Evolutionary conservation across 1,140 invertebrate species (phyloP).

Genomic region (Trinorchestia longiramus): DNA sequence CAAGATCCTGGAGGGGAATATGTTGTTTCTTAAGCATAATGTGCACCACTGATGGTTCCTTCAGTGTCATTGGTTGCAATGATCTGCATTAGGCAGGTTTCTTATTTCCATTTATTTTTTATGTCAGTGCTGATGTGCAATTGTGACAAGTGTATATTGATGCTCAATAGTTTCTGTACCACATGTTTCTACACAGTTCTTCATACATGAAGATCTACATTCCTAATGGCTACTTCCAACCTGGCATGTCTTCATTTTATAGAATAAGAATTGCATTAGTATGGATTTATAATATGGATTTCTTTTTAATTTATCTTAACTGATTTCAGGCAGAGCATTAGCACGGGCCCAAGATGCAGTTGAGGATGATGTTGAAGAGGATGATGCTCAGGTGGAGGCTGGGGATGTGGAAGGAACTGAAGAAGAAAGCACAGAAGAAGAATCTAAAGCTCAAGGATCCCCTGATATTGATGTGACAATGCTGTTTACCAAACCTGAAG

Average conservation of each 20-base stretch:
- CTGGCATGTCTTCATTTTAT: background rate
- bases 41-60: too few species aligned
- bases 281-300: background rate
- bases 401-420: slow-evolving; percentile 62
- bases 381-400: slow-evolving; percentile 59
- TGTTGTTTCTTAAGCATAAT: too few species aligned
- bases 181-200: too few species aligned
- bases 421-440: slow-evolving; percentile 71
- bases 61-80: too few species aligned
- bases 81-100: too few species aligned
- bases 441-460: slow-evolving; percentile 79
- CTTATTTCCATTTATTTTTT: too few species aligned
- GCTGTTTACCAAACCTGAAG: slow-evolving; percentile 87
- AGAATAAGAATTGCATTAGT: background rate
- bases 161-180: too few species aligned
- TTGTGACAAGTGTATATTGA: too few species aligned
- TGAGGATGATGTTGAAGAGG: slow-evolving; percentile 65
- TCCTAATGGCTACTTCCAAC: too few species aligned
- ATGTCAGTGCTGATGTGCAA: too few species aligned
- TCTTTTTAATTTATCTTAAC: background rate
- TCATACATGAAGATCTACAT: too few species aligned
- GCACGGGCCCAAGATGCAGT: slow-evolving; percentile 60
- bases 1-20: too few species aligned
- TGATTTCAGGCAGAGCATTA: slow-evolving; percentile 56
- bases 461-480: slow-evolving; percentile 92